Evolutionary conservation across 2,797 vertebrate species (phyloP), one percentile per base, ranked within the genome.

Genomic region (Gallirallus australis): DNA sequence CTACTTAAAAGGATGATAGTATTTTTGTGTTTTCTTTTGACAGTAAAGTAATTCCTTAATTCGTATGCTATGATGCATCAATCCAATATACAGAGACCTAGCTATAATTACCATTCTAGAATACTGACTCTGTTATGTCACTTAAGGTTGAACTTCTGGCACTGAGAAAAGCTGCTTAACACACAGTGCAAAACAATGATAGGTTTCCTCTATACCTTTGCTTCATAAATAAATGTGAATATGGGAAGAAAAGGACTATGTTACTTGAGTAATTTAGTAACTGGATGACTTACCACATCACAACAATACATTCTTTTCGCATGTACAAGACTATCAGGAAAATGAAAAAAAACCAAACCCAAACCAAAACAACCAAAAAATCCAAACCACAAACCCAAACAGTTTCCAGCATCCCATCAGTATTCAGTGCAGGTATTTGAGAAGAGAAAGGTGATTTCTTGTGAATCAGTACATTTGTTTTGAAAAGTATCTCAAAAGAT

Each of bases 401-500:
- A 1, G 20, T 79, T 93, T 92, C 78, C 63, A 86, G 12, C 52
- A 72, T 76, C 19, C 5, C 2, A 31, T 75, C 52, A 71, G n/a
- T 86, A 90, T 76, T 93, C 50, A 28, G 9, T 61, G 19, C 25
- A 64, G 47, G 50, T 57, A 18, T 75, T 86, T 95, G 54, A 91
- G 59, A 82, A 78, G 21, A 83, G 20, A 65, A 89, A 77, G 28
- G 28, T 87, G 79, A 82, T 70, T 80, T 95, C 68, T 94, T 92
- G 48, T 87, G 68, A 91, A 52, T 82, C 75, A 78, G 59, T 73
- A 66, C 11, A 78, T 89, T 92, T 89, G 66, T 76, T 94, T 93
- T 87, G 69, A 92, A 85, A 95, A 91, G 25, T 93, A 53, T 75
- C 72, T 87, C 52, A 63, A 52, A 92, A 89, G n/a, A 82, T 89